Evolutionary conservation across 2,797 vertebrate genomes (phyloP).

Genomic region (Siniperca undulata): DNA sequence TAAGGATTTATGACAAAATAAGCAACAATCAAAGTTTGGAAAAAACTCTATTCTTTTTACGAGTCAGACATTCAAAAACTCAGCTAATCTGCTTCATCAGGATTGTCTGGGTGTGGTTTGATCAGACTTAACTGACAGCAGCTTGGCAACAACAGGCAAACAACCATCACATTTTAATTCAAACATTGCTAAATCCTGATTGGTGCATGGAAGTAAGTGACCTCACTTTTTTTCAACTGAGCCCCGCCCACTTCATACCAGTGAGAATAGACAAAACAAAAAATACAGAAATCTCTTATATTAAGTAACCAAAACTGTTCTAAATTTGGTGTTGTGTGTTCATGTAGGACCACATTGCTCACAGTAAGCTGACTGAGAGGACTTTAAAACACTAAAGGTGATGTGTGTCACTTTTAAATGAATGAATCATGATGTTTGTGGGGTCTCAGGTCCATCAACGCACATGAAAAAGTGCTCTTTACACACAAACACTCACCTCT

Average conservation of each 20-base stretch:
- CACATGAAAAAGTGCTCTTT: background rate
- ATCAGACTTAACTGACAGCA: background rate
- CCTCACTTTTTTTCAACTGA: background rate
- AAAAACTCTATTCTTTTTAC: background rate
- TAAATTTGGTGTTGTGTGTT: background rate
- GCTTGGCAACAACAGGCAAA: background rate
- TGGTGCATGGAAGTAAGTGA: background rate
- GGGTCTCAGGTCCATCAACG: background rate
- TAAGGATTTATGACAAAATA: background rate
- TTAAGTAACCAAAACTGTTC: background rate
- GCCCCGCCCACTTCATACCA: background rate
- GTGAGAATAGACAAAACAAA: background rate
- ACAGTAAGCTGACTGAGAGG: background rate
- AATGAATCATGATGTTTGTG: background rate
- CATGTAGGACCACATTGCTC: background rate
- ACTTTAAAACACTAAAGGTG: background rate
- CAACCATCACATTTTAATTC: background rate
- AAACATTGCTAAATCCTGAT: background rate
- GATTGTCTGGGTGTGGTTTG: background rate
- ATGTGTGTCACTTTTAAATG: background rate
- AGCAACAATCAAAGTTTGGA: too few relatives aligned
- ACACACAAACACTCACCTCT: background rate
- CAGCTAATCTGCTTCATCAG: too few relatives aligned
- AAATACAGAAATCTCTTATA: background rate
- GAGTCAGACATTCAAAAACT: background rate